A percentile compares a stretch with the other conserved stretches of the same genome.
These are phyloP conservation scores for Malacosoma neustria DNA, from an alignment of 2,888 invertebrate genomes.

Conservation along the genomic window DNA sequence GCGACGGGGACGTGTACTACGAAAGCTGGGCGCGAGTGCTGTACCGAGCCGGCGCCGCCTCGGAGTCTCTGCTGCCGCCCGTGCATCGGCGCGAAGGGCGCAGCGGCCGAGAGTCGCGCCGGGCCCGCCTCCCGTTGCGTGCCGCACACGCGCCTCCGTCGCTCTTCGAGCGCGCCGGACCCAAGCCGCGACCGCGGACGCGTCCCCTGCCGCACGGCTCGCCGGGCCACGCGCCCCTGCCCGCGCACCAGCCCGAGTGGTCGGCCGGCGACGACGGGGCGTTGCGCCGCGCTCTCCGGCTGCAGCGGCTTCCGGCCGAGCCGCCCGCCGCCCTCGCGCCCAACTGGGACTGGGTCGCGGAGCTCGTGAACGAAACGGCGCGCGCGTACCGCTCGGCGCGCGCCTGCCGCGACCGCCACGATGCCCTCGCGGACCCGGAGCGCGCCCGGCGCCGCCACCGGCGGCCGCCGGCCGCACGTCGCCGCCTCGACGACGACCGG, in stretches of 20 bases:
- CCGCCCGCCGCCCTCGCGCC: constrained; percentile 86
- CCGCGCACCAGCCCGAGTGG: constrained; percentile 89
- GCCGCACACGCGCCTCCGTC: constrained; percentile 82
- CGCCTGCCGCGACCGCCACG: constrained; percentile 93
- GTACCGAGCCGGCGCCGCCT: constrained; percentile 83
- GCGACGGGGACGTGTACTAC: constrained; percentile 93
- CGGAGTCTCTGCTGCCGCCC: constrained; percentile 83
- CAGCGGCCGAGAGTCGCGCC: constrained; percentile 81
- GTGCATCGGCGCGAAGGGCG: constrained; percentile 84
- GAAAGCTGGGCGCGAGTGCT: constrained; percentile 89
- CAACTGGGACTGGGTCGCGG: constrained; percentile 97
- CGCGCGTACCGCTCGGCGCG: constrained; percentile 91
- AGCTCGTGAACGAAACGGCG: constrained; percentile 91
- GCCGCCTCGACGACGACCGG: constrained; percentile 77
- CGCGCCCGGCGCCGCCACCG: constrained; percentile 92
- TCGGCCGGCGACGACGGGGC: constrained; percentile 93
- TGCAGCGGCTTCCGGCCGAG: constrained; percentile 79
- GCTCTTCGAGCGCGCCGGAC: constrained; percentile 80
- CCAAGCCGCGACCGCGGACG: constrained; percentile 79
- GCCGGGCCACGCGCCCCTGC: constrained; percentile 71
- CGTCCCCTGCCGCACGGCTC: constrained; percentile 82
- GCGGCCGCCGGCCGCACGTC: constrained; percentile 80
- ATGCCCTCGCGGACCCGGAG: constrained; percentile 90
- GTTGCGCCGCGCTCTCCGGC: constrained; percentile 85
- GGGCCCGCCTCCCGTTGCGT: constrained; percentile 79